Percentiles rank a stretch among this genome's conserved stretches.
Evolutionary conservation across 2,797 vertebrate genomes (phyloP).

Genomic region (Chiloscyllium punctatum): DNA sequence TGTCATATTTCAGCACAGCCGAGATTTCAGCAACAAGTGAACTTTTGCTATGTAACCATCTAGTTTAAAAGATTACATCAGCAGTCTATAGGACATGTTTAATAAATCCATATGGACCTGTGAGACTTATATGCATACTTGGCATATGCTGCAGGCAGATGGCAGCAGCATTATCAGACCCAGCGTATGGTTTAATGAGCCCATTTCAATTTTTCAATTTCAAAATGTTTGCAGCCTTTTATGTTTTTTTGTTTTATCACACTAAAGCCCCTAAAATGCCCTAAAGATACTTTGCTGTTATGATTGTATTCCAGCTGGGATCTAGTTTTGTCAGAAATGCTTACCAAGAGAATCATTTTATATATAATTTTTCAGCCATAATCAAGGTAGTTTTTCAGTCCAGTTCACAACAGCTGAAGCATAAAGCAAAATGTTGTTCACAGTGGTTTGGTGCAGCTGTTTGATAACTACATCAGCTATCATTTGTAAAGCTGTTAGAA

Average conservation of each 20-base stretch:
- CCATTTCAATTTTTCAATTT: constrained; percentile 21
- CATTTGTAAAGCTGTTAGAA: constrained; percentile 47
- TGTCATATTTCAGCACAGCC: constrained; percentile 18
- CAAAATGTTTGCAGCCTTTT: constrained; percentile 22
- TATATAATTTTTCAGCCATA: constrained; percentile 41
- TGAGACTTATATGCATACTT: constrained; percentile 10
- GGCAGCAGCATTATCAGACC: constrained; percentile 18
- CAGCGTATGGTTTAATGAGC: constrained; percentile 23
- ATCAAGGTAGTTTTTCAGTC: constrained; percentile 46
- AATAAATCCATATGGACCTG: background rate
- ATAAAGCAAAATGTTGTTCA: constrained; percentile 47
- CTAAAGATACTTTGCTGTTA: constrained; percentile 13
- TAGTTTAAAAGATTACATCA: background rate
- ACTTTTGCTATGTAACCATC: background rate
- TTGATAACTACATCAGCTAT: constrained; percentile 38
- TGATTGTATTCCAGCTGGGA: constrained; percentile 31
- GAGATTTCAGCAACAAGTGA: background rate
- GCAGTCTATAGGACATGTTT: background rate
- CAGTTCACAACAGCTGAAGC: constrained; percentile 49
- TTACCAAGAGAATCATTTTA: constrained; percentile 15
- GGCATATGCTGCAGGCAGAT: constrained; percentile 15
- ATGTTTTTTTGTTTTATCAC: constrained; percentile 15
- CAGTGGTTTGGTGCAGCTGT: constrained; percentile 44
- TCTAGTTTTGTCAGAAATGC: constrained; percentile 33
- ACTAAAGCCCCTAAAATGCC: constrained; percentile 13